Percentiles rank a stretch among this genome's conserved stretches.
phyloP scores from a whole-genome alignment of 2,113 vertebrate genomes.

The Petrocephalus microphthalmus region DNA sequence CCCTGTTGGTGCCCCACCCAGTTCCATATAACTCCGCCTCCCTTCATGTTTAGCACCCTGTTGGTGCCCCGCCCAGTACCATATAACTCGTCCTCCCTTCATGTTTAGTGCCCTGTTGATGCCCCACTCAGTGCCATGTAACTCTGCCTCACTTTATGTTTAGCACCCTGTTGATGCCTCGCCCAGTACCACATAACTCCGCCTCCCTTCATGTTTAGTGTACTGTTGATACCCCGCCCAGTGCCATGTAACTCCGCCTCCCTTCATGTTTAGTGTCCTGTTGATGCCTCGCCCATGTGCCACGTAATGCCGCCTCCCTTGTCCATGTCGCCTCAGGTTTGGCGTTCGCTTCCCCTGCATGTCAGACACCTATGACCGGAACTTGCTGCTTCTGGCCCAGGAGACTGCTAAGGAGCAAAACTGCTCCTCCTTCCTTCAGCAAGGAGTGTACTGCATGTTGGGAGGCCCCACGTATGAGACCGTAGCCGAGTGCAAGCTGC shows the following conservation, averaged over 20 bases:
- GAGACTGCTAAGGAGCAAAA: slow-evolving; percentile 46
- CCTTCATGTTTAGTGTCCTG: background rate
- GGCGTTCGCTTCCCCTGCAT: slow-evolving; percentile 66
- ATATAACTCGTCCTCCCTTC: too few relatives aligned
- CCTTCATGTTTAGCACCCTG: background rate
- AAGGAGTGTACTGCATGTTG: slow-evolving; percentile 67
- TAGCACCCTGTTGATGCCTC: background rate
- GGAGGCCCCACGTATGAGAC: slow-evolving; percentile 63
- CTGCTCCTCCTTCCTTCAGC: slow-evolving; percentile 45
- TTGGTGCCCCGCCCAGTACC: too few relatives aligned
- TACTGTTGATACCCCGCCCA: too few relatives aligned
- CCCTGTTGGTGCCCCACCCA: too few relatives aligned
- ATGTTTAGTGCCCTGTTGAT: background rate
- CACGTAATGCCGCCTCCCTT: background rate
- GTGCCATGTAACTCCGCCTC: too few relatives aligned
- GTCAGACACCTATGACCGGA: slow-evolving; percentile 65
- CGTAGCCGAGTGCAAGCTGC: slow-evolving; percentile 57
- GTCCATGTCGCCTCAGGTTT: slow-evolving; percentile 48
- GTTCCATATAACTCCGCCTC: too few relatives aligned
- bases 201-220: too few relatives aligned
- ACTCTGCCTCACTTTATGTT: too few relatives aligned
- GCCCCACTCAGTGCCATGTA: too few relatives aligned
- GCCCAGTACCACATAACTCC: too few relatives aligned
- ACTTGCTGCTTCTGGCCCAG: slow-evolving; percentile 43
- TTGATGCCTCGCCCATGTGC: background rate